Evolutionary conservation across 2,888 invertebrate genomes (phyloP), one percentile per base, ranked within the genome.

Genomic region (Aporophyla lueneburgensis): DNA sequence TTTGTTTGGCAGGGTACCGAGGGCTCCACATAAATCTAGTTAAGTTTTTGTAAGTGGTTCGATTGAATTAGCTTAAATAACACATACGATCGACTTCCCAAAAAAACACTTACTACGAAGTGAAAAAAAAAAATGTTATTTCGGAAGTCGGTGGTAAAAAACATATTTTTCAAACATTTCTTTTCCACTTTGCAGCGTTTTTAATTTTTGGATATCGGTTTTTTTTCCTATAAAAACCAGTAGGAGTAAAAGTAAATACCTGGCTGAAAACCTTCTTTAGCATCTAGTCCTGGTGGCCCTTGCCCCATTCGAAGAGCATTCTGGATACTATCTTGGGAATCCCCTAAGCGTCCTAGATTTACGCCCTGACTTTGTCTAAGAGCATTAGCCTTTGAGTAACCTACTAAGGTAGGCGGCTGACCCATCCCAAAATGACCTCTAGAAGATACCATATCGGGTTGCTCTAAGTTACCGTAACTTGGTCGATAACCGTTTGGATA

Each of bases 401-500:
- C 24, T 7, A 0, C 24, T 40, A 5, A 16, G 4, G 49, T 43
- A 24, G 21, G 7, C 2, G 10, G 27, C 56, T 54, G 54, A n/a
- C 14, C 21, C n/a, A 21, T 56, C 0, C 49, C 77, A 61, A 14
- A 27, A 61, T 76, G 10, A 56, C 24, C 62, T 24, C 16, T 49
- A 12, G 27, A 5, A 21, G n/a, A 5, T 58, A n/a, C 19, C 24
- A 33, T 16, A 27, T 7, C 5, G 5, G 21, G 9, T 10, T 66
- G n/a, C 1, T 19, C 19, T 7, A 16, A 5, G 5, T 63, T 33
- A 9, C 2, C 1, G 12, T 67, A 49, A n/a, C 0, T 14, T 51
- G 56, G 65, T 46, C 56, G 43, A 27, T 69, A 82, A 12, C 83
- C 78, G 14, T 83, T 61, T 3, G 81, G 83, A 21, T n/a, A 83